Evolutionary conservation across 2,797 vertebrate genomes (phyloP).

Genomic region (Anableps anableps): DNA sequence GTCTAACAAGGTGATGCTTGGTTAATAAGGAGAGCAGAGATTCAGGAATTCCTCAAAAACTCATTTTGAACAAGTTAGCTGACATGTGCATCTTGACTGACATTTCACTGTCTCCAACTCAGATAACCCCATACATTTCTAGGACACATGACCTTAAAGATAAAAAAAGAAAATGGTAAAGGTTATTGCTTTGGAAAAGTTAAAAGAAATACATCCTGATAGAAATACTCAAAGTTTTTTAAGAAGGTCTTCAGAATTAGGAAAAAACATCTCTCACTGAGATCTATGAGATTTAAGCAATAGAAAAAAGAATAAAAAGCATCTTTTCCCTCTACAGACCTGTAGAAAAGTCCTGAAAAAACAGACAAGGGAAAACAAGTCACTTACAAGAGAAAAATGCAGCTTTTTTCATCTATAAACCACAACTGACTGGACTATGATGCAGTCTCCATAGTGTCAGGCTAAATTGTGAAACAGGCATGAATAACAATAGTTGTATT

Average conservation of each 20-base stretch:
- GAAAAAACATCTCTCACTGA: background rate
- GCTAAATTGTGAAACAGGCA: conserved; percentile 6
- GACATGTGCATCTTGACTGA: conserved; percentile 53
- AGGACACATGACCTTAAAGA: conserved; percentile 26
- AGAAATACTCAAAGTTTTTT: background rate
- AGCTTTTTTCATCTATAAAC: background rate
- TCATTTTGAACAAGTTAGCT: conserved; percentile 67
- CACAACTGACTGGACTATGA: background rate
- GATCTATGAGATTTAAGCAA: background rate
- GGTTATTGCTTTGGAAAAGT: conserved; percentile 25
- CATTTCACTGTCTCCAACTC: conserved; percentile 37
- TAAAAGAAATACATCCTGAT: conserved; percentile 15
- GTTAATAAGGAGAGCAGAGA: conserved; percentile 56
- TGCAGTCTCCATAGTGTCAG: background rate
- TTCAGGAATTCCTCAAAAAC: conserved; percentile 55
- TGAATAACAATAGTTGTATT: background rate
- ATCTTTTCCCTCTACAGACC: background rate
- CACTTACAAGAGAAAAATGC: background rate
- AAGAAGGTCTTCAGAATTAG: background rate
- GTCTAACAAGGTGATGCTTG: conserved; percentile 63
- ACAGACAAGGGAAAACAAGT: background rate
- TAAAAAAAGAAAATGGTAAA: conserved; percentile 16
- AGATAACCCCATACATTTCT: conserved; percentile 1
- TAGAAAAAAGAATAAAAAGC: background rate
- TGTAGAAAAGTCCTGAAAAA: background rate